Conservation (phyloP, 1,140 invertebrate genomes). For the Papilio machaon region DNA sequence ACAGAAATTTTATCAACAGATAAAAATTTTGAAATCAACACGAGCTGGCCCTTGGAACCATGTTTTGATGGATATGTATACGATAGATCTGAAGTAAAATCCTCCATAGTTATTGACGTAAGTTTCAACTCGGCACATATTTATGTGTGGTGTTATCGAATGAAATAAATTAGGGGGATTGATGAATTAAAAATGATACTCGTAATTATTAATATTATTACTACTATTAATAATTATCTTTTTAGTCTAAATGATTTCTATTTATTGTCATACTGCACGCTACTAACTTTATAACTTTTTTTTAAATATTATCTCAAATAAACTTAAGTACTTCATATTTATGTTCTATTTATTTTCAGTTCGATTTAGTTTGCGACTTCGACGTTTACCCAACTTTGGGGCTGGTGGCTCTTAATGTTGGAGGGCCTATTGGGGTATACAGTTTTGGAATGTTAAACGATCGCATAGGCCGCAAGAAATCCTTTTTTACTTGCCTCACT, state of each 20-base stretch:
- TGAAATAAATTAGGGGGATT: neutral
- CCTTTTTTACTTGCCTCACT: conserved; percentile 91
- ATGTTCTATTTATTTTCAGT: conserved; percentile 82
- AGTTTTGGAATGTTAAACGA: conserved; percentile 92
- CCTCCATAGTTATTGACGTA: conserved; percentile 93
- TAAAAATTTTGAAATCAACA: conserved; percentile 62
- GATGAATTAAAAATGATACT: conserved; percentile 22
- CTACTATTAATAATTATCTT: too few species aligned
- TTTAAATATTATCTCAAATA: too few species aligned
- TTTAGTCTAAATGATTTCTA: too few species aligned
- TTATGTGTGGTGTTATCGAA: conserved; percentile 25
- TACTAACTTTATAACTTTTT: too few species aligned
- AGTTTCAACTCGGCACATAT: conserved; percentile 53
- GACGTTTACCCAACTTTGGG: conserved; percentile 93
- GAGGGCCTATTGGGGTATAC: conserved; percentile 93
- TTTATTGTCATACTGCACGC: too few species aligned
- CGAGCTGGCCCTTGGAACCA: conserved; percentile 85
- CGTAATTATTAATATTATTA: neutral
- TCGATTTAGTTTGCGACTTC: conserved; percentile 91
- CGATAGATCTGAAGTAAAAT: conserved; percentile 85
- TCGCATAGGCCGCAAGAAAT: conserved; percentile 89
- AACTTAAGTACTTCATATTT: neutral
- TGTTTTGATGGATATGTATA: conserved; percentile 93
- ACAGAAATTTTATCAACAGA: conserved; percentile 79
- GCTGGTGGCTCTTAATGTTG: conserved; percentile 90